A percentile compares a stretch with the other conserved stretches of the same genome.
Conservation (phyloP, 92 coral and sea anemone genomes). For the Anthopleura xanthogrammica region DNA sequence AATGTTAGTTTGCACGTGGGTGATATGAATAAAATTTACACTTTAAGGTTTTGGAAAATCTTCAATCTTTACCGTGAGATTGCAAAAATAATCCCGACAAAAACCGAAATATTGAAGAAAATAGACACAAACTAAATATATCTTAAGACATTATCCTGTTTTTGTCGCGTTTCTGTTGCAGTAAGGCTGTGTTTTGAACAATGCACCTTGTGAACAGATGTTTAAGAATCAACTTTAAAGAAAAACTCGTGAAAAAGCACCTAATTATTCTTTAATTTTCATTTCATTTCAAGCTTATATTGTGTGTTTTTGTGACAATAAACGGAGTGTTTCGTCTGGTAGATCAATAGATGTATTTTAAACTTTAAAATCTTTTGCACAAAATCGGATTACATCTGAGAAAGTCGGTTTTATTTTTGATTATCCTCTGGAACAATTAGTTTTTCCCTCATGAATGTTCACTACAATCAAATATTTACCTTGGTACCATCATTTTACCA, state of each 20-base stretch:
- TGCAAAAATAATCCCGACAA: not conserved
- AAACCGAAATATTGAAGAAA: not conserved
- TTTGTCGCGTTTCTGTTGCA: not conserved
- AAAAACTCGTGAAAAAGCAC: not conserved
- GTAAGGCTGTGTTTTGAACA: not conserved
- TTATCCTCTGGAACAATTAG: too few species aligned
- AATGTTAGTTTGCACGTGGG: conserved; percentile 1
- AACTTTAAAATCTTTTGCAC: not conserved
- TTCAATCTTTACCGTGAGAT: not conserved
- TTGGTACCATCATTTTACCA: too few species aligned
- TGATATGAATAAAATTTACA: not conserved
- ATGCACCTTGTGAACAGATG: not conserved
- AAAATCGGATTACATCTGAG: too few species aligned
- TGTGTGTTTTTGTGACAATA: not conserved
- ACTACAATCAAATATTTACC: too few species aligned
- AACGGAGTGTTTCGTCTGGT: not conserved
- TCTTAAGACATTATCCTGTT: not conserved
- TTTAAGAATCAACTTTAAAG: not conserved
- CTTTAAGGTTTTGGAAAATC: not conserved
- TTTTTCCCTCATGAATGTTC: too few species aligned
- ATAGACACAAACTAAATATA: not conserved
- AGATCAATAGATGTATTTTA: not conserved
- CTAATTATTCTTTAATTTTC: not conserved
- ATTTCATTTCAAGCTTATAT: not conserved
- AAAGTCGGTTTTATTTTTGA: too few species aligned